These are phyloP conservation scores for Narcine bancroftii DNA, from an alignment of 2,113 vertebrate species.

Conservation along the genomic window DNA sequence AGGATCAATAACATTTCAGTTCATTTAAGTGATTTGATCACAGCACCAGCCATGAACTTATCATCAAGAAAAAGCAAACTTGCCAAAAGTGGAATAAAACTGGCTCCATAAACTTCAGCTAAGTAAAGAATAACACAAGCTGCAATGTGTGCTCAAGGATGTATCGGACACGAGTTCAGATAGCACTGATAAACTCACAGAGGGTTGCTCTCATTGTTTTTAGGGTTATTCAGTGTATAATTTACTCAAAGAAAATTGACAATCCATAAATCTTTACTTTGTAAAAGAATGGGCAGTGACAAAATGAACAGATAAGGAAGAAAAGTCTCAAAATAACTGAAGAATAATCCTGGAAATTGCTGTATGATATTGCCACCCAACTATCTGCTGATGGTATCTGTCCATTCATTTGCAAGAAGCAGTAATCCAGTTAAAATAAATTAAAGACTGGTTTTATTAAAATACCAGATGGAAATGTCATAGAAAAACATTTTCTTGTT, in stretches of 20 bases:
- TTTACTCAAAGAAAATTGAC: not conserved
- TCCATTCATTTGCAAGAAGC: not conserved
- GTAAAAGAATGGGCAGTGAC: not conserved
- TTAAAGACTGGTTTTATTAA: not conserved
- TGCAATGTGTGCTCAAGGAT: not conserved
- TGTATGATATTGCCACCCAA: not conserved
- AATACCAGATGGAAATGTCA: not conserved
- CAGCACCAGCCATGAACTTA: not conserved
- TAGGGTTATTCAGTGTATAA: not conserved
- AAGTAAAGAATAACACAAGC: not conserved
- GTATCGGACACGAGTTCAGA: not conserved
- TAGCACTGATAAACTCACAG: not conserved
- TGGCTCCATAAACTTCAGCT: slow-evolving; percentile 3
- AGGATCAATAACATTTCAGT: not conserved
- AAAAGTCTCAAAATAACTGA: not conserved
- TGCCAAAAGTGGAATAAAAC: not conserved
- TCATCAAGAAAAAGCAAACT: slow-evolving; percentile 28
- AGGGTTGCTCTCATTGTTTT: not conserved
- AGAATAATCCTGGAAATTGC: not conserved
- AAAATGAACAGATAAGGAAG: not conserved
- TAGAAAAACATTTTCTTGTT: not conserved
- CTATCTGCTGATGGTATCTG: not conserved
- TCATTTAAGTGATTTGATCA: slow-evolving; percentile 22
- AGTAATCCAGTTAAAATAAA: not conserved
- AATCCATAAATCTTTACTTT: not conserved